phyloP scores from a whole-genome alignment of 92 coral and sea anemone genomes.

The Porites lobata region DNA sequence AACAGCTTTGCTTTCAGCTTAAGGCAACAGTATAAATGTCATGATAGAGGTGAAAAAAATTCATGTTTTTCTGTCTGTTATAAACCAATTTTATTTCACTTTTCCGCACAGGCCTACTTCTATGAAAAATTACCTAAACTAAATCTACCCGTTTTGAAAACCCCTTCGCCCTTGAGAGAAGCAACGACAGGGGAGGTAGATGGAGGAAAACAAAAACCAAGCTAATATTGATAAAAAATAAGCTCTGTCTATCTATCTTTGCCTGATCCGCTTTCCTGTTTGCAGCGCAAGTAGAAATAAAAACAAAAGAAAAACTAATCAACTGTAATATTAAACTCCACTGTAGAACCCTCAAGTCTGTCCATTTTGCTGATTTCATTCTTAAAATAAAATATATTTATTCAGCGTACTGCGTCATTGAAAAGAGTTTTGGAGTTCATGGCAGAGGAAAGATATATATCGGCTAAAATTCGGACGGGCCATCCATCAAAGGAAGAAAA shows the following conservation, averaged over 20 bases:
- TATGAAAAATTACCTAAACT: not conserved
- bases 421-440: not conserved
- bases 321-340: not conserved
- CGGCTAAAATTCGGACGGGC: not conserved
- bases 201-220: not conserved
- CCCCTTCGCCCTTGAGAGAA: too few relatives aligned
- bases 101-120: not conserved
- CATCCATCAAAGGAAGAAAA: not conserved
- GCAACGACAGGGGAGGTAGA: too few relatives aligned
- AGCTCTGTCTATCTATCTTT: not conserved
- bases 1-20: not conserved
- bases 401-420: not conserved
- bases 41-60: not conserved
- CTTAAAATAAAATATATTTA: conserved; percentile 12
- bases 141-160: too few relatives aligned
- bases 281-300: not conserved
- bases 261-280: conserved; percentile 3
- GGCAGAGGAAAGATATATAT: not conserved
- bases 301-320: not conserved
- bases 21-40: not conserved
- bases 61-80: not conserved
- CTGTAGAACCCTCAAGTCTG: not conserved
- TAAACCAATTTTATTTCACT: not conserved
- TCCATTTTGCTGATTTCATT: not conserved
- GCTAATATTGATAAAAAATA: not conserved